Evolutionary conservation across 2,888 invertebrate genomes (phyloP).

Genomic region (Sesamia inferens): DNA sequence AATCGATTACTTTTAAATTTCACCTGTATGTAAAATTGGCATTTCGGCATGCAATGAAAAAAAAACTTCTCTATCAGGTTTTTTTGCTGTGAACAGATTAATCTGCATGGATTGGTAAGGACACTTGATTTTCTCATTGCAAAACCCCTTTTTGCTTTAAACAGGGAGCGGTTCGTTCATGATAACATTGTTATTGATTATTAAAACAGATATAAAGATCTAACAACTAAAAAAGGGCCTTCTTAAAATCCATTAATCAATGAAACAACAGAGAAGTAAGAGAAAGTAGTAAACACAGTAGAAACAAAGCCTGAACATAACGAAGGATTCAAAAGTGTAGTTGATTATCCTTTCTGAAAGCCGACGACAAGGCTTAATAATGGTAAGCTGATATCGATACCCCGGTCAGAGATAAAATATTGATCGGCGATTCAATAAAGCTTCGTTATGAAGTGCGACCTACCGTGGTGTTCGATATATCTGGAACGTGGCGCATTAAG

Average conservation of each 20-base stretch:
- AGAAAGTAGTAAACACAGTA: constrained; percentile 36
- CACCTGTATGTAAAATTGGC: not conserved
- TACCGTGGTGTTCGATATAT: constrained; percentile 63
- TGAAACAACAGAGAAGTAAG: constrained; percentile 37
- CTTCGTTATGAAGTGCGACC: constrained; percentile 69
- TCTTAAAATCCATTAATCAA: constrained; percentile 35
- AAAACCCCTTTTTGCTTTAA: constrained; percentile 1
- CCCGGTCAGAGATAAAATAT: constrained; percentile 76
- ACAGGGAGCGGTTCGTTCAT: not conserved
- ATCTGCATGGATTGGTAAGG: constrained; percentile 20
- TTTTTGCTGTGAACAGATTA: constrained; percentile 4
- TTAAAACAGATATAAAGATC: not conserved
- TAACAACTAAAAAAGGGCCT: constrained; percentile 4
- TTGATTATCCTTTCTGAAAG: constrained; percentile 69
- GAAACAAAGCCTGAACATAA: constrained; percentile 48
- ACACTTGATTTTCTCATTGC: not conserved
- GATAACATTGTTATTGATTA: not conserved
- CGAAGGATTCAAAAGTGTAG: constrained; percentile 59
- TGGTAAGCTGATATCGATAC: constrained; percentile 57
- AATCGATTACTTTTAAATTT: too few species aligned
- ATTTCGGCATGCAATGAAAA: not conserved
- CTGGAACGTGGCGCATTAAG: constrained; percentile 76
- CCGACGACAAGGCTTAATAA: constrained; percentile 69
- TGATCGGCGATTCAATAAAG: constrained; percentile 77
- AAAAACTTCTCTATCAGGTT: constrained; percentile 5